phyloP scores from a whole-genome alignment of 2,113 vertebrate genomes.

The Takifugu bimaculatus region DNA sequence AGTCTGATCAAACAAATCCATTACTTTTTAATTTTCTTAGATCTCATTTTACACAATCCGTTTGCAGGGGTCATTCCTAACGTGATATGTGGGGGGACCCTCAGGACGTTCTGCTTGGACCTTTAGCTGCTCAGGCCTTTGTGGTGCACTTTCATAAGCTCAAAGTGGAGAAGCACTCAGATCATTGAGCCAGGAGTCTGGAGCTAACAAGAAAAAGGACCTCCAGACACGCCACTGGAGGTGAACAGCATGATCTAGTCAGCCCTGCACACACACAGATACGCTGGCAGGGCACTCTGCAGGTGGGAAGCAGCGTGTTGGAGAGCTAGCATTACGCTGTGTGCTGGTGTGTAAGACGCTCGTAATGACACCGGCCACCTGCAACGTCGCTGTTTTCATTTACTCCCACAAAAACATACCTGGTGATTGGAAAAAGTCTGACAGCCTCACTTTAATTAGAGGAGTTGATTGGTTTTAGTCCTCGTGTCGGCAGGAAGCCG shows the following conservation, averaged over 20 bases:
- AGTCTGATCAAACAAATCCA: background rate
- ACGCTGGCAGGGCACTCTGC: slow-evolving; percentile 33
- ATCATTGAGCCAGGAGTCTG: slow-evolving; percentile 57
- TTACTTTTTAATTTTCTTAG: slow-evolving; percentile 3
- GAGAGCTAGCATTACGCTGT: slow-evolving; percentile 35
- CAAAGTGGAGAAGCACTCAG: slow-evolving; percentile 40
- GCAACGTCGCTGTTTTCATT: slow-evolving; percentile 34
- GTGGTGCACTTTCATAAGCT: slow-evolving; percentile 25
- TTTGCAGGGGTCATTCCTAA: too few species aligned
- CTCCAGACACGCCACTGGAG: slow-evolving; percentile 58
- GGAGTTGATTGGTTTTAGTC: slow-evolving; percentile 44
- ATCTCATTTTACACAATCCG: too few species aligned
- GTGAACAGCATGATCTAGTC: slow-evolving; percentile 59
- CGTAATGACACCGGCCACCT: slow-evolving; percentile 35
- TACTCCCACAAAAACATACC: slow-evolving; percentile 16
- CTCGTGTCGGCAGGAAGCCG: slow-evolving; percentile 47
- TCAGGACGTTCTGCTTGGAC: too few species aligned
- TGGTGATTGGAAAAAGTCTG: slow-evolving; percentile 35
- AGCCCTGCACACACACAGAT: slow-evolving; percentile 26
- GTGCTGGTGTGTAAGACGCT: slow-evolving; percentile 19
- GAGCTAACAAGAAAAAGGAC: slow-evolving; percentile 59
- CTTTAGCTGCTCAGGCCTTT: background rate
- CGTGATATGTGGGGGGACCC: too few species aligned
- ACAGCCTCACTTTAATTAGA: slow-evolving; percentile 55
- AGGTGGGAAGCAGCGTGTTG: slow-evolving; percentile 42